Base-by-base conservation (phyloP, 2,113 vertebrate species). In the Stegostoma tigrinum region DNA sequence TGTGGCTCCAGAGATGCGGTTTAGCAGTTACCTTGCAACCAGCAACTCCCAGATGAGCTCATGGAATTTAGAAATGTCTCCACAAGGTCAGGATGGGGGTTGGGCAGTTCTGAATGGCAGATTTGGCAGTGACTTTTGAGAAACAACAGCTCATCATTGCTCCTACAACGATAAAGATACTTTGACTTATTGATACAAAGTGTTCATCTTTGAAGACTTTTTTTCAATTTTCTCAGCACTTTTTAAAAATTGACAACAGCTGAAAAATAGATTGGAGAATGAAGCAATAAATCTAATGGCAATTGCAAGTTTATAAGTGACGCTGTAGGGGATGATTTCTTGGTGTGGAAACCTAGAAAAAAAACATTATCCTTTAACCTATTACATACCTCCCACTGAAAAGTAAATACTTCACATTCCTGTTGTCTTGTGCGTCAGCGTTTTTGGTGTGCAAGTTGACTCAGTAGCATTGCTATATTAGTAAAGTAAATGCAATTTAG, bases 321-420 rank as follows among this genome's bases (percentile, higher is more conserved):
- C 5, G n/a, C 55, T 61, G 66, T 30, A 42, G 42, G 10, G 30
- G 93, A 95, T n/a, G 17, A 12, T 38, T 70, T 27, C 48, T 48
- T 70, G 21, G 42, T 70, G 3, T 15, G n/a, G 67, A 17, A 95
- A 48, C 10, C 38, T 15, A 68, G 64, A 48, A 68, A 68, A 68
- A 45, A 52, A 52, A 34, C 70, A 23, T 70, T 72, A 48, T 48
- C 42, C 38, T 95, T 95, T 95, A 72, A 93, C 64, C 61, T 21
- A 67, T 93, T 66, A 66, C 61, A 93, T 93, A 66, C 89, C 48
- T 48, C 93, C 66, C 67, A 70, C 67, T 95, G 67, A 34, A 70
- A 70, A 72, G 67, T 27, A 48, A 95, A 95, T 95, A 45, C 93
- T n/a, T 95, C 67, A 45, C 93, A 70, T 95, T 95, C 93, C 68